Evolutionary conservation across 1,140 invertebrate species (phyloP).

Genomic region (roundworm (Caenorhabditis elegans)): WBcel235 BX284605.5:6691501-6692000

Average conservation of each 20-base stretch:
- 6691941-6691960: slow-evolving; percentile 20
- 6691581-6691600: slow-evolving; percentile 14
- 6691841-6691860: background rate
- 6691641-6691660: slow-evolving; percentile 2
- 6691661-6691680: slow-evolving; percentile 22
- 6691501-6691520: background rate
- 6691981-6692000: too few relatives aligned
- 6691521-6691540: background rate
- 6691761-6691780: too few relatives aligned
- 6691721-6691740: too few relatives aligned
- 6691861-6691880: background rate
- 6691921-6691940: background rate
- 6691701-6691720: background rate
- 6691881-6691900: slow-evolving; percentile 1
- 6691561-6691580: slow-evolving; percentile 19
- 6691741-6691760: too few relatives aligned
- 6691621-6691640: slow-evolving; percentile 23
- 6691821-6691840: slow-evolving; percentile 10
- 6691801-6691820: background rate
- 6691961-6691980: background rate
- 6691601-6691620: slow-evolving; percentile 16
- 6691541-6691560: background rate
- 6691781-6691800: too few relatives aligned
- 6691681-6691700: slow-evolving; percentile 21
- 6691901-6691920: background rate